phyloP scores from a whole-genome alignment of 35 echinoderm and acorn worm genomes.

The Heliocidaris erythrogramma region DNA sequence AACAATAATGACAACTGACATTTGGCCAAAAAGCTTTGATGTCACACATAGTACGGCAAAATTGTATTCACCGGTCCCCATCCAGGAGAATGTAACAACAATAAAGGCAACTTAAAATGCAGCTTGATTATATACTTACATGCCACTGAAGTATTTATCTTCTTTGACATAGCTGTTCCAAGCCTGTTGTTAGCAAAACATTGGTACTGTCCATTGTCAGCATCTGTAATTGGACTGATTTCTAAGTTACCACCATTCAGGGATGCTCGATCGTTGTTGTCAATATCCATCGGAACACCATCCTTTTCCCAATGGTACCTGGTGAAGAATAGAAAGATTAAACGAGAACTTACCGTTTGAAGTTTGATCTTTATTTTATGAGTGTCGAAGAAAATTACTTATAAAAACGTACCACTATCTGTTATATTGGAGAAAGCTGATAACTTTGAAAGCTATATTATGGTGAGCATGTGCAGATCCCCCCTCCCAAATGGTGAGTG shows the following conservation, averaged over 20 bases:
- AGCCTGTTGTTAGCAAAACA: constrained; percentile 52
- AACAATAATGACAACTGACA: background rate
- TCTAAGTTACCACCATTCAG: constrained; percentile 46
- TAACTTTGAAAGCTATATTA: background rate
- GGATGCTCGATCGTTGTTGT: background rate
- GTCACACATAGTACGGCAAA: background rate
- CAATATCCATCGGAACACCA: background rate
- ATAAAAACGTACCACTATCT: no score
- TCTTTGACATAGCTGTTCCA: constrained; percentile 39
- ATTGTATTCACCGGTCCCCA: background rate
- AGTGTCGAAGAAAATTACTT: no score
- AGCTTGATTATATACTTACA: constrained; percentile 38
- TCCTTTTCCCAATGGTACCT: constrained; percentile 48
- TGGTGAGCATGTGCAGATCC: background rate
- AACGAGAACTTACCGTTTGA: no score
- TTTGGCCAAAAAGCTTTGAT: background rate
- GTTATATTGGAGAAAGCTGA: background rate
- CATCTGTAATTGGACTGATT: background rate
- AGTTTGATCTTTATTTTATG: no score
- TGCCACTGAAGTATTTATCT: background rate
- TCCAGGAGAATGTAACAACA: background rate
- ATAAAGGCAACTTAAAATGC: background rate
- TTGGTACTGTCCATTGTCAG: constrained; percentile 40
- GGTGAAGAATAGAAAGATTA: no score
- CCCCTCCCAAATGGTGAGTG: no score